Evolutionary conservation across 2,797 vertebrate genomes (phyloP).

Genomic region (Vipera latastei): DNA sequence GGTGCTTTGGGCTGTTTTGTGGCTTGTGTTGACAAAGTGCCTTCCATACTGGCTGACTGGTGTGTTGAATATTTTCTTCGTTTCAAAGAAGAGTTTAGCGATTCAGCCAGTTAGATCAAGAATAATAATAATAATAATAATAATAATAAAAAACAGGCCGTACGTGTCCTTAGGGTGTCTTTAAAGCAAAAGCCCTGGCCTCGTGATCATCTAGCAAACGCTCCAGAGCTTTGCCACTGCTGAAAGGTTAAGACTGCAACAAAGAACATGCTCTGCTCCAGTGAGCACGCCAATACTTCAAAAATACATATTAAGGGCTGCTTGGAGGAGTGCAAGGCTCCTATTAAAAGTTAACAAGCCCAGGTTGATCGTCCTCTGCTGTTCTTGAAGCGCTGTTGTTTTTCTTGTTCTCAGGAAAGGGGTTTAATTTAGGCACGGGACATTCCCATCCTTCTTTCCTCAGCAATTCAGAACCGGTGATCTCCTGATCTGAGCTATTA

Average conservation of each 20-base stretch:
- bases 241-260: not conserved
- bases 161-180: not conserved
- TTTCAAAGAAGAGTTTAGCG: not conserved
- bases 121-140: not conserved
- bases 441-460: no score
- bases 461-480: not conserved
- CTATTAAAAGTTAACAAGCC: slow-evolving; percentile 30
- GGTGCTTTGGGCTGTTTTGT: no score
- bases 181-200: not conserved
- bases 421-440: not conserved
- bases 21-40: no score
- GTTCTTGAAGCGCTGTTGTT: not conserved
- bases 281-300: not conserved
- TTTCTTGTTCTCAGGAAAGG: not conserved
- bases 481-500: not conserved
- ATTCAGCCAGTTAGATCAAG: not conserved
- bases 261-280: not conserved
- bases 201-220: not conserved
- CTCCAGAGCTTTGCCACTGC: not conserved
- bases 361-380: slow-evolving; percentile 3
- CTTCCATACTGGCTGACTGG: no score
- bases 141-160: not conserved
- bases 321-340: slow-evolving; percentile 8
- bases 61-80: no score
- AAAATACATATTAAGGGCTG: slow-evolving; percentile 10